Percentiles rank a stretch among this genome's conserved stretches.
Evolutionary conservation across 2,113 vertebrate genomes (phyloP).

Genomic region (Aphyosemion australe): DNA sequence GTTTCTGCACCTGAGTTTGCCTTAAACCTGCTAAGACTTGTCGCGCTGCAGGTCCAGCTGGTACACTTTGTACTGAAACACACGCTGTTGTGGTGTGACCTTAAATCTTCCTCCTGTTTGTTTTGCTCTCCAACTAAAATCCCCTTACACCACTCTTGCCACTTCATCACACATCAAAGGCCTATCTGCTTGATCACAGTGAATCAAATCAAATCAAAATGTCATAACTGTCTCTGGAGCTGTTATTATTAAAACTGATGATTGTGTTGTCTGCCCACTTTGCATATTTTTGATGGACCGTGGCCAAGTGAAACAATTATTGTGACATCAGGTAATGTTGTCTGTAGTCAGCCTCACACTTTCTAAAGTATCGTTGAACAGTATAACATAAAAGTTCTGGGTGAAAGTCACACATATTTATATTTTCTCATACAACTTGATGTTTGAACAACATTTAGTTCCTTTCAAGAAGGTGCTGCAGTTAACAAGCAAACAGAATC

Average conservation of each 20-base stretch:
- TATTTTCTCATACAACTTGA: no score
- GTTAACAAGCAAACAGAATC: no score
- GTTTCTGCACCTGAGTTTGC: constrained; percentile 23
- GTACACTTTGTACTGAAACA: constrained; percentile 46
- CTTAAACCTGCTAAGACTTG: constrained; percentile 48
- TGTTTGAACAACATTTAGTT: no score
- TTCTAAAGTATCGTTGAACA: not conserved
- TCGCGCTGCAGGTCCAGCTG: constrained; percentile 24
- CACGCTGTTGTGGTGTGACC: not conserved
- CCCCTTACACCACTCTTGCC: constrained; percentile 12
- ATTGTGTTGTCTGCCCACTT: constrained; percentile 13
- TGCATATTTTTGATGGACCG: constrained; percentile 36
- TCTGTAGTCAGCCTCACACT: constrained; percentile 13
- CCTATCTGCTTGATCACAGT: constrained; percentile 17
- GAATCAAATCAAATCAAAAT: constrained; percentile 50
- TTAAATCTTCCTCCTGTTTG: constrained; percentile 36
- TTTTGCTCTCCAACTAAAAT: constrained; percentile 12
- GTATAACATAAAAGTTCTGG: not conserved
- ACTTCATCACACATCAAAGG: constrained; percentile 37
- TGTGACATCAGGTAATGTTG: constrained; percentile 19
- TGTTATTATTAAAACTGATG: constrained; percentile 35
- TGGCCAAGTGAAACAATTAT: constrained; percentile 29
- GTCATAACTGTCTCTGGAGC: constrained; percentile 35
- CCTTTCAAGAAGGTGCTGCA: no score
- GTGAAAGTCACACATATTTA: no score